phyloP scores from a whole-genome alignment of 2,888 invertebrate genomes.

The Amblyteles armatorius region DNA sequence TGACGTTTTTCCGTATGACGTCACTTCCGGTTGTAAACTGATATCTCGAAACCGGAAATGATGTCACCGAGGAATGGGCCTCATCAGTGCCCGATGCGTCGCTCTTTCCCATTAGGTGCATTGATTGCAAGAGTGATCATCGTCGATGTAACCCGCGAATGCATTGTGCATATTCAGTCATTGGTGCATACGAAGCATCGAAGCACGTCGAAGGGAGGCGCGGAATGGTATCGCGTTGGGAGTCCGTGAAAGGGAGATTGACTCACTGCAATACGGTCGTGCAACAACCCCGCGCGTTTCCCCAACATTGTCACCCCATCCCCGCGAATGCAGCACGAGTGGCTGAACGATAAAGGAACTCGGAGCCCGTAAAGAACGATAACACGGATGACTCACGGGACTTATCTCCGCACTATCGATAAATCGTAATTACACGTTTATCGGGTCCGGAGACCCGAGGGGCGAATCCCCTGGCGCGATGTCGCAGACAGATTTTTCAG shows the following conservation, averaged over 20 bases:
- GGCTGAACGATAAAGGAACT: not conserved
- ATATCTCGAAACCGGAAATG: too few relatives aligned
- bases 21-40: too few relatives aligned
- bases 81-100: too few relatives aligned
- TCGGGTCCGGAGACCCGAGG: conserved; percentile 60
- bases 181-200: too few relatives aligned
- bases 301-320: not conserved
- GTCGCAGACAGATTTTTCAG: conserved; percentile 9
- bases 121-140: too few relatives aligned
- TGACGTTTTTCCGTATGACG: too few relatives aligned
- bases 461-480: conserved; percentile 1
- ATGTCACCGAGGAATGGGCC: too few relatives aligned
- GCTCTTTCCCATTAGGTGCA: too few relatives aligned
- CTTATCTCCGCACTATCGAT: conserved; percentile 61
- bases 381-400: conserved; percentile 1
- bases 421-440: conserved; percentile 77
- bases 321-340: not conserved
- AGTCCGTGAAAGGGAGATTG: not conserved
- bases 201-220: too few relatives aligned
- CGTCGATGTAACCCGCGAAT: too few relatives aligned
- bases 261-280: not conserved
- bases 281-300: not conserved
- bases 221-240: not conserved
- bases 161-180: too few relatives aligned
- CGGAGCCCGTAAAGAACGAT: conserved; percentile 37